Evolutionary conservation across 1,140 invertebrate species (phyloP), one percentile per base, ranked within the genome.

Genomic region (Dryas iulia): DNA sequence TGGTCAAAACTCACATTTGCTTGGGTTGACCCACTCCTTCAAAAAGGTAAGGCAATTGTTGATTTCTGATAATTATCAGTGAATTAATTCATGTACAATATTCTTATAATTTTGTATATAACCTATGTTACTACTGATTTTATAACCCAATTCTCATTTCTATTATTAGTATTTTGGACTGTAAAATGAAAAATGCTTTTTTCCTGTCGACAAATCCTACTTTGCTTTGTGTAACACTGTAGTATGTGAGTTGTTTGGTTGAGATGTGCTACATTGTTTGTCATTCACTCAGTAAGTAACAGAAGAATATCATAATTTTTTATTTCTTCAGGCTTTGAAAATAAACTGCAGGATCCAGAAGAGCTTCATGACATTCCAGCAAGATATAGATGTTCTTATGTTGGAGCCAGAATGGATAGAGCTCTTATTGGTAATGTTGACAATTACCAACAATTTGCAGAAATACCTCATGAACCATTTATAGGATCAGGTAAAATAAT

Each of bases 341-440:
- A 95, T 6, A 94, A 95, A 71, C 87, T 99, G 6, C 93, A 94
- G 60, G 94, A 94, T 78, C 89, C 95, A 0, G 96, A 97, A 82
- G 97, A 98, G 92, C 87, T 99, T 0, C 98, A 96, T 92, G 95
- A 97, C 87, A 89, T 99, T 52, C 98, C 98, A 0, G 91, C 93
- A 28, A 91, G 93, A 56, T 89, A 98, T 39, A 93, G 93, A 59
- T 95, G 95, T 47, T 84, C 87, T 61, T 83, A 92, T 85, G 87
- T 96, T 72, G 93, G 93, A 80, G 85, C 89, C 52, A 88, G 94
- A 87, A 90, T 96, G 82, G 93, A 94, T 71, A 90, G 89, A 72
- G 87, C 92, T 25, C 71, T 94, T 2, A 85, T 91, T 71, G 88
- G 87, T 57, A 90, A 91, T 88, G 79, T 91, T 33, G 84, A 90